These are phyloP conservation scores for Ladona fulva DNA, from an alignment of 1,140 invertebrate species.

Conservation along the genomic window DNA sequence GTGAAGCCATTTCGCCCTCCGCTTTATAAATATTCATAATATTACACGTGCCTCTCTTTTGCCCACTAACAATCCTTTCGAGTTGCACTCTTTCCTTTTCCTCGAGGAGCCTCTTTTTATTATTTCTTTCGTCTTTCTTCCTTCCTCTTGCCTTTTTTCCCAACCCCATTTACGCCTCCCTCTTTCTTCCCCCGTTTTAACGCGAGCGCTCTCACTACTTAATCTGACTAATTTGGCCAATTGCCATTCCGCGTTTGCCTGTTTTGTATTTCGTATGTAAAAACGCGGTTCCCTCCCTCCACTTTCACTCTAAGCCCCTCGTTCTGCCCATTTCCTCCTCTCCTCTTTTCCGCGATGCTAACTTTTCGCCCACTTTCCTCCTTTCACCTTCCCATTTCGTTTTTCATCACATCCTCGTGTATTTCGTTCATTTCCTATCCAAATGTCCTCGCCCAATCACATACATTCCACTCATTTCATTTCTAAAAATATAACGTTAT, in stretches of 20 bases:
- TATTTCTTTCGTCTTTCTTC: background rate
- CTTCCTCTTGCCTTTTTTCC: background rate
- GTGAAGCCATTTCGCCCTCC: background rate
- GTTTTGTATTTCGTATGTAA: constrained; percentile 2
- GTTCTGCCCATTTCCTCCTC: background rate
- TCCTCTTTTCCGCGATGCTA: background rate
- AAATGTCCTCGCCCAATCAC: no score
- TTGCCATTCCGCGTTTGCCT: background rate
- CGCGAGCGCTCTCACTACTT: background rate
- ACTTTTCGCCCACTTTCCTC: no score
- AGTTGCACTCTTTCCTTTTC: background rate
- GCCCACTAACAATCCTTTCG: background rate
- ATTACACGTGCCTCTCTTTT: background rate
- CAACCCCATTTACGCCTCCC: background rate
- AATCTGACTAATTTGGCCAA: constrained; percentile 4
- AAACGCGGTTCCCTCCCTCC: background rate
- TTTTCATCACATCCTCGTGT: no score
- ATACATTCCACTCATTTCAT: no score
- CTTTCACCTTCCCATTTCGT: no score
- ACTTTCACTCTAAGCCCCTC: background rate
- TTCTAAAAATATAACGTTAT: no score
- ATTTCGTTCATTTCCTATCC: no score
- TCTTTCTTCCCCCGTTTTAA: background rate
- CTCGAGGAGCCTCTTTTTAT: background rate
- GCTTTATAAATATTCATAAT: constrained; percentile 8